phyloP scores from a whole-genome alignment of 2,888 invertebrate species.

The Muscina levida region DNA sequence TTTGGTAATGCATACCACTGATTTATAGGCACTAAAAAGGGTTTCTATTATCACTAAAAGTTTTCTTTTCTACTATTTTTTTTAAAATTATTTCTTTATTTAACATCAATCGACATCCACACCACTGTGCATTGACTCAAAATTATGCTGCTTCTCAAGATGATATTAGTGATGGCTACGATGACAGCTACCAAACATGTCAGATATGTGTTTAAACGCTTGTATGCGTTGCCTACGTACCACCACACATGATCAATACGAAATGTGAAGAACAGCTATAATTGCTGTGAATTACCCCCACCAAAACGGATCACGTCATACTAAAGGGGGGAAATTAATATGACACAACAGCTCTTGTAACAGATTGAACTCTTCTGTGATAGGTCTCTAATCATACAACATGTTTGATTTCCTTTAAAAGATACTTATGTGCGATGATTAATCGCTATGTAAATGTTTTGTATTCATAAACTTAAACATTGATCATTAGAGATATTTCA shows the following conservation, averaged over 20 bases:
- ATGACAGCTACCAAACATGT: constrained; percentile 52
- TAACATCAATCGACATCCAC: too few relatives aligned
- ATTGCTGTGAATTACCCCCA: not conserved
- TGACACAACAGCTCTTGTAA: not conserved
- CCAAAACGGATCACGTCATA: not conserved
- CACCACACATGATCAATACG: constrained; percentile 25
- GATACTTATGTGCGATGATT: constrained; percentile 71
- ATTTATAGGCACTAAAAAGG: too few relatives aligned
- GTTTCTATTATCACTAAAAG: too few relatives aligned
- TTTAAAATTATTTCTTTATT: too few relatives aligned
- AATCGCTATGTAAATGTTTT: constrained; percentile 76
- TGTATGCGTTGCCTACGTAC: not conserved
- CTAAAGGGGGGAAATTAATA: not conserved
- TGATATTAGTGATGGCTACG: constrained; percentile 23
- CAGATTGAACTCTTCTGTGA: constrained; percentile 21
- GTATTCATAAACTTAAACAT: constrained; percentile 75
- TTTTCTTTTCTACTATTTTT: too few relatives aligned
- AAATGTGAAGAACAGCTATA: constrained; percentile 16
- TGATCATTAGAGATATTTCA: too few relatives aligned
- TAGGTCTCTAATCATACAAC: not conserved
- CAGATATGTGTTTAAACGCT: constrained; percentile 9
- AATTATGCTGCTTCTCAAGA: not conserved
- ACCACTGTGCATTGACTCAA: too few relatives aligned
- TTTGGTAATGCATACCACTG: too few relatives aligned
- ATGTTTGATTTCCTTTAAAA: constrained; percentile 22